Evolutionary conservation across 2,113 vertebrate species (phyloP).

Genomic region (Butastur rufipennis): DNA sequence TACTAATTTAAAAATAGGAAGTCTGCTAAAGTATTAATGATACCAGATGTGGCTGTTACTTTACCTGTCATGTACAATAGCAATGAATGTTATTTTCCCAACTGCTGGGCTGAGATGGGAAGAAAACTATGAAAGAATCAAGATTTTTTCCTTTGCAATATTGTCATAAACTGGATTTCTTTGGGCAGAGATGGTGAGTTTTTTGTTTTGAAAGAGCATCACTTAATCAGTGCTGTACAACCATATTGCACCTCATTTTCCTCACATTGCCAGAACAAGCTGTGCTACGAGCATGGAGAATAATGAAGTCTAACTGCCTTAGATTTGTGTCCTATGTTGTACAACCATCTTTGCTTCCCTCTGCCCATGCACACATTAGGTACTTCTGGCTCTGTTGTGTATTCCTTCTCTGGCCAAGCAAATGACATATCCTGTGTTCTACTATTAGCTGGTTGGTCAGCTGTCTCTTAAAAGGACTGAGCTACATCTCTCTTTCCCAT

Average conservation of each 20-base stretch:
- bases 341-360: not conserved
- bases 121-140: not conserved
- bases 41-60: conserved; percentile 52
- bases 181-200: not conserved
- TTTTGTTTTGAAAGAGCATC: not conserved
- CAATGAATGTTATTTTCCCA: not conserved
- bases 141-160: not conserved
- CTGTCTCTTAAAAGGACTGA: not conserved
- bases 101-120: not conserved
- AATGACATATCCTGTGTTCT: not conserved
- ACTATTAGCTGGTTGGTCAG: not conserved
- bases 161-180: not conserved
- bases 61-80: conserved; percentile 40
- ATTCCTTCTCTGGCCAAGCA: not conserved
- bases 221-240: not conserved
- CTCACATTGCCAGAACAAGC: not conserved
- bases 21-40: conserved; percentile 65
- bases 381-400: not conserved
- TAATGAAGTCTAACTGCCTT: not conserved
- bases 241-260: not conserved
- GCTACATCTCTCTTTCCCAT: accelerated
- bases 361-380: accelerated
- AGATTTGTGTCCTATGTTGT: not conserved
- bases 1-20: conserved; percentile 62
- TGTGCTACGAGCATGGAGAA: not conserved